phyloP scores from a whole-genome alignment of 2,797 vertebrate species.

The Falco biarmicus region DNA sequence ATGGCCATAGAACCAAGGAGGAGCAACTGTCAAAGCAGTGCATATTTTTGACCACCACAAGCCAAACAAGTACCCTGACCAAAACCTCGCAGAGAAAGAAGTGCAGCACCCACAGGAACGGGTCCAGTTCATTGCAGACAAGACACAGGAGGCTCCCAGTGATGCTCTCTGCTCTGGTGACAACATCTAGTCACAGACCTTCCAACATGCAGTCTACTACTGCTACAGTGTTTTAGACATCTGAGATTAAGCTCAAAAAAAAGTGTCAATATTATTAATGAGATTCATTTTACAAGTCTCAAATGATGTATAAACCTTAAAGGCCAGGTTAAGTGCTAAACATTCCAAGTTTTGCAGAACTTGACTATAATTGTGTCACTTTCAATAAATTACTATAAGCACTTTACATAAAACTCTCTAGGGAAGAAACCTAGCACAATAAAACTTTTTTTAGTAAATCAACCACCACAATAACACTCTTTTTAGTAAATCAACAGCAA shows the following conservation, averaged over 20 bases:
- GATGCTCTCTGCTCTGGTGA: accelerated
- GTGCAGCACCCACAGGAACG: not conserved
- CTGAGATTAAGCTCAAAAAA: not conserved
- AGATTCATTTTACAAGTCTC: not conserved
- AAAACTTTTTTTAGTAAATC: not conserved
- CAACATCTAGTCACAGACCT: not conserved
- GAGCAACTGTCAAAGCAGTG: not conserved
- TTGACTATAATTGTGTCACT: not conserved
- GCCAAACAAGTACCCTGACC: not conserved
- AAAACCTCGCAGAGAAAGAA: not conserved
- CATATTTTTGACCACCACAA: too few relatives aligned
- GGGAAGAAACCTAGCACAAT: not conserved
- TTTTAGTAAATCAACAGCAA: not conserved
- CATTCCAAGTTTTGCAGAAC: not conserved
- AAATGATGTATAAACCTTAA: not conserved
- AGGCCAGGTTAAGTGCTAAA: not conserved
- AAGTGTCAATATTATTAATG: not conserved
- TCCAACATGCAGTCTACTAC: not conserved
- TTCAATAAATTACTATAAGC: not conserved
- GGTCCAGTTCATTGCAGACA: not conserved
- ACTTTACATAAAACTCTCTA: not conserved
- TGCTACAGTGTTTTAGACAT: not conserved
- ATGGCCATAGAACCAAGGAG: not conserved
- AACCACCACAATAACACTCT: not conserved
- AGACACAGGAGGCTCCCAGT: not conserved